A percentile compares a stretch with the other conserved stretches of the same genome.
phyloP scores from a whole-genome alignment of 2,888 invertebrate genomes.

The Archips crataeganus region DNA sequence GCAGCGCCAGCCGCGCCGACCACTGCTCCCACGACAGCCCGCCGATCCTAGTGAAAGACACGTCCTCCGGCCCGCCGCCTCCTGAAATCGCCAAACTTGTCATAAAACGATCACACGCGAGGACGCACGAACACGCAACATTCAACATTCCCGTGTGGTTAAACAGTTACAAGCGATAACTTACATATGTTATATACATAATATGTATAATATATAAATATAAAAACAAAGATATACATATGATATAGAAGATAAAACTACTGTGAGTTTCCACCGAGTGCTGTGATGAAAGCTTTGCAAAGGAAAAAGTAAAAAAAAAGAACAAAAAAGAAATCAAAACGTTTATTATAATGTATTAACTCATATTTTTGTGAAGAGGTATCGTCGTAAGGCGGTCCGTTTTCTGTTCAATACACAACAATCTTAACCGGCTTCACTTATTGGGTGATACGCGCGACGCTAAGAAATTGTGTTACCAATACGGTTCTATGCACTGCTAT shows the following conservation, averaged over 20 bases:
- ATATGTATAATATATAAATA: slow-evolving; percentile 49
- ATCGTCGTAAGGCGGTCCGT: slow-evolving; percentile 44
- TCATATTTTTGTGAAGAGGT: slow-evolving; percentile 47
- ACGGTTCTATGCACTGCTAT: slow-evolving; percentile 69
- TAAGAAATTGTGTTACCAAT: slow-evolving; percentile 61
- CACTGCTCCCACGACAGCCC: slow-evolving; percentile 90
- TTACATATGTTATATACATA: slow-evolving; percentile 67
- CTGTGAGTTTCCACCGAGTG: slow-evolving; percentile 84
- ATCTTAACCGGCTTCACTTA: slow-evolving; percentile 35
- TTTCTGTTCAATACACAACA: slow-evolving; percentile 13
- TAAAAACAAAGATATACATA: slow-evolving; percentile 53
- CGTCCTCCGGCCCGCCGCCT: slow-evolving; percentile 81
- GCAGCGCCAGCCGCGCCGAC: slow-evolving; percentile 91
- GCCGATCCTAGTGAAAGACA: slow-evolving; percentile 90
- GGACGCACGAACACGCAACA: slow-evolving; percentile 55
- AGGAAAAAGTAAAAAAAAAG: slow-evolving; percentile 76
- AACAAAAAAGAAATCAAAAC: slow-evolving; percentile 73
- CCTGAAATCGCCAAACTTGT: slow-evolving; percentile 67
- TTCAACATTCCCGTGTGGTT: slow-evolving; percentile 74
- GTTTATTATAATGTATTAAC: slow-evolving; percentile 69
- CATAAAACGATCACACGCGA: slow-evolving; percentile 50
- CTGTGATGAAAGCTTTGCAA: slow-evolving; percentile 84
- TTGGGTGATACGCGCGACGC: slow-evolving; percentile 44
- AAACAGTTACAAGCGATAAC: slow-evolving; percentile 76
- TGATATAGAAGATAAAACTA: slow-evolving; percentile 65